phyloP scores from a whole-genome alignment of 2,888 invertebrate genomes.

The Buathra laborator region DNA sequence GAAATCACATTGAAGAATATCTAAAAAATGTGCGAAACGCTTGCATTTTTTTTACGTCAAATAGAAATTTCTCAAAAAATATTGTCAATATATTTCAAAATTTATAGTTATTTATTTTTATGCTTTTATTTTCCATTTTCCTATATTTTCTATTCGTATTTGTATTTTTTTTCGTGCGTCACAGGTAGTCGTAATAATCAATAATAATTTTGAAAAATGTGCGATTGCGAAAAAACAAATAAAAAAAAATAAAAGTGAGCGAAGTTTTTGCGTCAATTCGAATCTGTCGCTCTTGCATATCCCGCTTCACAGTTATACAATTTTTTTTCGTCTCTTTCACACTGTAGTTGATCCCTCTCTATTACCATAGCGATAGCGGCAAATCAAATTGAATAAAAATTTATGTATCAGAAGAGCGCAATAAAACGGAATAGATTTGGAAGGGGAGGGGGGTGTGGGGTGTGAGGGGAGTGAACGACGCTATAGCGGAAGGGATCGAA shows the following conservation, averaged over 20 bases:
- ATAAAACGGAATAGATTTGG: constrained; percentile 82
- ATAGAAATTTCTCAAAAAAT: too few relatives aligned
- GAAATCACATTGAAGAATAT: not conserved
- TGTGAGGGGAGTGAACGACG: constrained; percentile 59
- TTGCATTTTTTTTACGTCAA: too few relatives aligned
- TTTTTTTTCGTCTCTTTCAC: constrained; percentile 26
- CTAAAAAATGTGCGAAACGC: too few relatives aligned
- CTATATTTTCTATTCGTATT: not conserved
- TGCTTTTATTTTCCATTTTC: not conserved
- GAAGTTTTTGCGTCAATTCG: constrained; percentile 15
- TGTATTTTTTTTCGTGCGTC: not conserved
- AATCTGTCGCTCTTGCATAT: constrained; percentile 21
- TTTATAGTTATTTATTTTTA: too few relatives aligned
- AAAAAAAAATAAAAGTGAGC: not conserved
- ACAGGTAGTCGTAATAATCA: not conserved
- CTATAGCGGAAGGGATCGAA: constrained; percentile 26
- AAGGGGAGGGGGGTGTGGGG: constrained; percentile 48
- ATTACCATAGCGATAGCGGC: constrained; percentile 81
- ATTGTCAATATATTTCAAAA: too few relatives aligned
- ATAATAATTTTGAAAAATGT: not conserved
- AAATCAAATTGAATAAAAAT: constrained; percentile 83
- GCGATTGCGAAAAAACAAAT: not conserved
- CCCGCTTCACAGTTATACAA: constrained; percentile 21
- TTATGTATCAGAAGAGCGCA: constrained; percentile 81
- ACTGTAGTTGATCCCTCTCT: constrained; percentile 47